Base-by-base conservation (phyloP, 2,797 vertebrate genomes). In the Schizothorax lantsangensis region DNA sequence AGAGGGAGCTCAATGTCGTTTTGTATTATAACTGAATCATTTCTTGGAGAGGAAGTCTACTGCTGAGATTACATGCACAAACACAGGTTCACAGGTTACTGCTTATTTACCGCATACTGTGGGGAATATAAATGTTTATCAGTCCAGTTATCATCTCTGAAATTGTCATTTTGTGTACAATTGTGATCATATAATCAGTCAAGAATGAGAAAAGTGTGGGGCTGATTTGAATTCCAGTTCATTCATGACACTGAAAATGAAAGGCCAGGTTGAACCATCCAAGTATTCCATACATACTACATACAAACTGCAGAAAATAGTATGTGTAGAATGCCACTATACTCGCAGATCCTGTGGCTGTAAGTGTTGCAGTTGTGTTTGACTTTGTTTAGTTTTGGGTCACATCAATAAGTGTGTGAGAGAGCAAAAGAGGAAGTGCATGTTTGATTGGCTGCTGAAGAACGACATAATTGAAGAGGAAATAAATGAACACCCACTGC, bases 401-500 rank as follows among this genome's bases (percentile, higher is more conserved):
- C 77, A 43, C n/a, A 81, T 81, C 10, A 80, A 8, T 43, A 40
- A 30, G 40, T 33, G 64, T 79, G 36, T 36, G 23, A 79, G 52
- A 45, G 30, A 15, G 45, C 0, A 30, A 73, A 26, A 54, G 26
- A 71, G 36, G 40, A 72, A 72, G 49, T 8, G 4, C 33, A n/a
- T 57, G 83, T 79, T 23, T 79, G 59, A 84, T 78, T 52, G 62
- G 19, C 36, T 21, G 26, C 74, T 64, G 30, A 40, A 49, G 36
- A 85, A 69, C 14, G 64, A 72, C 12, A n/a, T 78, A 71, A 62
- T 59, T 80, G 68, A 79, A 68, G n/a, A 7, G 75, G 15, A 85
- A 73, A 80, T 73, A 52, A 86, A 86, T 86, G 11, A 59, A 73
- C 84, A 80, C 49, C 68, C 77, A 80, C 38, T 72, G 33, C 40